Percentiles rank a stretch among this genome's conserved stretches.
Evolutionary conservation across 2,888 invertebrate genomes (phyloP).

Genomic region (Chalcis sispes): DNA sequence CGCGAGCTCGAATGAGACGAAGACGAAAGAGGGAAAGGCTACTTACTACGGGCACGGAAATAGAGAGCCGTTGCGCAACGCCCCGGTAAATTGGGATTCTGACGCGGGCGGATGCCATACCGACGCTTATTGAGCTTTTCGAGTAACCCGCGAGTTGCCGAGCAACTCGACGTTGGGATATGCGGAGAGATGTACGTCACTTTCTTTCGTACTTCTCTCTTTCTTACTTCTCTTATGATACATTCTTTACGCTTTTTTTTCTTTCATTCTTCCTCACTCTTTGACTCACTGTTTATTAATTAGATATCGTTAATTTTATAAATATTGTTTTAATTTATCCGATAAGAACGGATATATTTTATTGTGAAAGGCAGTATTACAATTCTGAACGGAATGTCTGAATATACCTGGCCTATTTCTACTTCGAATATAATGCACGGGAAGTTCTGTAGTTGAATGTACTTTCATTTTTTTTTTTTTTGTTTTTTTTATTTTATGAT

Average conservation of each 20-base stretch:
- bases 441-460: no score
- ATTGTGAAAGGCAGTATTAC: no score
- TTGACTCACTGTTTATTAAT: no score
- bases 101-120: slow-evolving; percentile 71
- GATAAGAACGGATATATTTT: no score
- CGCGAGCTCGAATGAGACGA: background rate
- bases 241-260: background rate
- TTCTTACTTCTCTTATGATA: background rate
- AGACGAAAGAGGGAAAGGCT: slow-evolving; percentile 44
- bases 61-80: slow-evolving; percentile 66
- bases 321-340: no score
- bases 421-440: no score
- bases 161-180: slow-evolving; percentile 10
- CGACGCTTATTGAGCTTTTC: slow-evolving; percentile 66
- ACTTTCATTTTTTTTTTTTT: no score
- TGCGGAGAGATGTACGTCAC: background rate
- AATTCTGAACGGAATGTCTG: no score
- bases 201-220: background rate
- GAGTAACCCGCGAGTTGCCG: slow-evolving; percentile 47
- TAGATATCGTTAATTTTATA: no score
- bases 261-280: background rate
- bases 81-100: slow-evolving; percentile 69
- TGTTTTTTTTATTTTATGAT: no score
- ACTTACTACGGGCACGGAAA: slow-evolving; percentile 67
- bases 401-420: no score